Conservation (phyloP, 2,888 invertebrate genomes). For the Nasonovia ribisnigri region DNA sequence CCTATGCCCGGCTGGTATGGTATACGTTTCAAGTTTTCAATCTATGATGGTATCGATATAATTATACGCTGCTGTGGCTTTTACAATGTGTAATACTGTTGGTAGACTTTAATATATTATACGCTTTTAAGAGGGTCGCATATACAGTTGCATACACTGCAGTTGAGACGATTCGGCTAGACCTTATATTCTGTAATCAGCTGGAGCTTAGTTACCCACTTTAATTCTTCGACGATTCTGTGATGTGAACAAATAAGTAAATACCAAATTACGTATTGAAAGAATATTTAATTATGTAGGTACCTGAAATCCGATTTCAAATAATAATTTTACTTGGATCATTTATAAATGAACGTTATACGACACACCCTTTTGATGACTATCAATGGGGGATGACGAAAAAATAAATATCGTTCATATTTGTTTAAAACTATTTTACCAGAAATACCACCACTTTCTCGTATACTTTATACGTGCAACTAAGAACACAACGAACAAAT, state of each 20-base stretch:
- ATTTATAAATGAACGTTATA: too few species aligned
- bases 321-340: not conserved
- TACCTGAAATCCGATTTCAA: not conserved
- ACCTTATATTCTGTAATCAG: not conserved
- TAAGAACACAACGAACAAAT: not conserved
- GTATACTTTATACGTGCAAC: not conserved
- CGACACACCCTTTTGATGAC: not conserved
- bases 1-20: conserved; percentile 37
- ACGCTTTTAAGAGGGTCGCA: not conserved
- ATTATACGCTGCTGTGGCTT: not conserved
- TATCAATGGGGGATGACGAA: not conserved
- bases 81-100: not conserved
- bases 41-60: not conserved
- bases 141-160: too few species aligned
- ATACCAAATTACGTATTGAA: not conserved
- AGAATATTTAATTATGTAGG: not conserved
- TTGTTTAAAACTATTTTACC: not conserved
- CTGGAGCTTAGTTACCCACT: not conserved
- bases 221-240: not conserved
- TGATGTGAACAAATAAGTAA: not conserved
- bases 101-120: not conserved
- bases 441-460: not conserved
- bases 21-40: not conserved
- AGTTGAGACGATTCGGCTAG: not conserved
- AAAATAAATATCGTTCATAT: not conserved